Evolutionary conservation across 2,113 vertebrate species (phyloP), one percentile per base, ranked within the genome.

Genomic region (Hyla sarda): DNA sequence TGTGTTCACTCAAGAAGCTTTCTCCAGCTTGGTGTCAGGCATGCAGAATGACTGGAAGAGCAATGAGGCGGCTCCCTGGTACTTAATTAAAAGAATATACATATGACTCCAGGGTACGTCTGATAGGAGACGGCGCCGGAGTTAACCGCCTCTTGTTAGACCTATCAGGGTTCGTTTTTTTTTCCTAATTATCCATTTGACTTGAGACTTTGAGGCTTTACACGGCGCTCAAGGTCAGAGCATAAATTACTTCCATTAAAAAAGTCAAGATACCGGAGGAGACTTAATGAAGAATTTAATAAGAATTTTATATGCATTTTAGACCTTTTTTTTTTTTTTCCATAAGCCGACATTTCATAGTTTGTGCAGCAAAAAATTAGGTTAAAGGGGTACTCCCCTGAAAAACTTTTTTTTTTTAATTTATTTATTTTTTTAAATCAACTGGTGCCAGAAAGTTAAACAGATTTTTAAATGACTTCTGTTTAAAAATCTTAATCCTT

Each of bases 41-140:
- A 45, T 71, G 71, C 71, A 73, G 37, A 73, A 45, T 45, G 19
- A 23, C 71, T 73, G 34, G 71, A 73, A 45, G 71, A n/a, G 34
- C 34, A 45, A 73, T 73, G 34, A 71, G 45, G 28, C 71, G 5
- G 71, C 71, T 73, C 23, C 21, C 14, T 14, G 71, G 1, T 45
- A 73, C 37, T 73, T 73, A 41, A 73, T 73, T 73, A 73, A 45
- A 45, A n/a, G 21, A 73, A 45, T 73, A 73, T 73, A 73, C 71
- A 73, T 73, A 23, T n/a, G 19, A 73, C 71, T 73, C 71, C 11
- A n/a, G 71, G 71, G 71, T 45, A 41, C 21, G 1, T 72, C 69
- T 23, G 65, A 69, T n/a, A n/a, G n/a, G n/a, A n/a, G n/a, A n/a
- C n/a, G n/a, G n/a, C n/a, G n/a, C n/a, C n/a, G n/a, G n/a, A 69